Evolutionary conservation across 2,113 vertebrate genomes (phyloP), one percentile per base, ranked within the genome.

Genomic region (Callipepla squamata): DNA sequence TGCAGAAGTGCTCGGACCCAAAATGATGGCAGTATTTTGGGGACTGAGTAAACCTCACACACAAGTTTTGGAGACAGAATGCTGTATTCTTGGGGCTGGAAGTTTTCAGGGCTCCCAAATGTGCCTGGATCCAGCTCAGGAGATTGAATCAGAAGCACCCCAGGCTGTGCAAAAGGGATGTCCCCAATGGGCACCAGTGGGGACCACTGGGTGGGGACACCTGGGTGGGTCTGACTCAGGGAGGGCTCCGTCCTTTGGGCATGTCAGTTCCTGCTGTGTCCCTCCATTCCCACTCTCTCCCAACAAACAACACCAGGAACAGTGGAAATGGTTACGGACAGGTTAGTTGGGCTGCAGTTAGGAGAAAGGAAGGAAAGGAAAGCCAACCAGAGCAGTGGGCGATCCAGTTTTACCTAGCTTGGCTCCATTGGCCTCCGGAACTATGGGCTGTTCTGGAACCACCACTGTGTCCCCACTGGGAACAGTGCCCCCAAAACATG

Each of bases 261-360:
- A 67, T 17, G 47, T 11, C 58, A 68, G 4, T 1, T 0, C 2
- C 16, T 9, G 17, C 34, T 47, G 34, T 13, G n/a, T 36, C 25
- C 15, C 7, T 9, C 57, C 77, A 34, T 12, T 67, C 13, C 40
- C 40, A 7, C 45, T 66, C 76, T 66, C 76, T 47, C 63, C 87
- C 67, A 63, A 13, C 13, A 62, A 18, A 44, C 21, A 7, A 72
- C 83, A 40, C 30, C 4, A 45, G 67, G 84, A 53, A 90, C 9
- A 44, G 89, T 86, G 95, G 89, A 77, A 90, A 53, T 36, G 2
- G 87, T 92, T 87, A 93, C 7, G 34, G 90, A 95, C 89, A 87
- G 80, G 80, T 93, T 87, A 97, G 97, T 97, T 32, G 94, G 95
- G 95, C 95, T 94, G 83, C 93, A 93, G 69, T 86, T 9, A 95